These are phyloP conservation scores for Leptobrachium ailaonicum DNA, from an alignment of 2,113 vertebrate genomes.

Conservation along the genomic window DNA sequence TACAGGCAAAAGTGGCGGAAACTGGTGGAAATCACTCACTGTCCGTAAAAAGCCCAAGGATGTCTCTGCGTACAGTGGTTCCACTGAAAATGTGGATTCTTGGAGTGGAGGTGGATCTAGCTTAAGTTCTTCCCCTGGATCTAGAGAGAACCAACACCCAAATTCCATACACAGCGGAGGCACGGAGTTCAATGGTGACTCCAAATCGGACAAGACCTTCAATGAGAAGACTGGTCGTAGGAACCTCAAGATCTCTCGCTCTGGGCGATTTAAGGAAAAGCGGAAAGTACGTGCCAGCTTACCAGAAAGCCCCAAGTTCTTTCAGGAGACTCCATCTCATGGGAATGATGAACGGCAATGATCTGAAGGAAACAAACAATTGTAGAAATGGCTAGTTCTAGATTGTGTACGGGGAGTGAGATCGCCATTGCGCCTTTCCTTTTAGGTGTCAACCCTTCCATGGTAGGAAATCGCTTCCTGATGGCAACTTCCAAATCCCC, in stretches of 20 bases:
- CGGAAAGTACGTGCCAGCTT: slow-evolving; percentile 75
- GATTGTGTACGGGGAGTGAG: fast-evolving
- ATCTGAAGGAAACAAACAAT: neutral
- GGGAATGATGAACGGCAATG: slow-evolving; percentile 54
- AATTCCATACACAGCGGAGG: slow-evolving; percentile 38
- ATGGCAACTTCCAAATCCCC: no score
- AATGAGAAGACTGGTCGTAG: slow-evolving; percentile 76
- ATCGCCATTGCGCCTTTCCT: neutral
- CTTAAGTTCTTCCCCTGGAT: slow-evolving; percentile 25
- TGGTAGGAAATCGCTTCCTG: neutral
- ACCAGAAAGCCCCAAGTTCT: slow-evolving; percentile 67
- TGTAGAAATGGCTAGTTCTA: neutral
- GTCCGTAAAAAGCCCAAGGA: slow-evolving; percentile 70
- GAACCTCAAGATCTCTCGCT: slow-evolving; percentile 87
- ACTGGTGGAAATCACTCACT: slow-evolving; percentile 79
- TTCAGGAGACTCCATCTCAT: slow-evolving; percentile 61
- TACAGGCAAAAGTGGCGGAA: slow-evolving; percentile 46
- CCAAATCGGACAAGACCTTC: slow-evolving; percentile 52
- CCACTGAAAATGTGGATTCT: slow-evolving; percentile 20
- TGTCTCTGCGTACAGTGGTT: slow-evolving; percentile 24
- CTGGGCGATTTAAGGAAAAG: slow-evolving; percentile 89
- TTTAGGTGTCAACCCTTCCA: neutral
- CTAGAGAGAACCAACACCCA: slow-evolving; percentile 57
- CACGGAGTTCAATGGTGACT: slow-evolving; percentile 23
- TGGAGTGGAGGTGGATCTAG: slow-evolving; percentile 13